Conservation (phyloP, 2,113 vertebrate genomes). For the Eleginops maclovinus region DNA sequence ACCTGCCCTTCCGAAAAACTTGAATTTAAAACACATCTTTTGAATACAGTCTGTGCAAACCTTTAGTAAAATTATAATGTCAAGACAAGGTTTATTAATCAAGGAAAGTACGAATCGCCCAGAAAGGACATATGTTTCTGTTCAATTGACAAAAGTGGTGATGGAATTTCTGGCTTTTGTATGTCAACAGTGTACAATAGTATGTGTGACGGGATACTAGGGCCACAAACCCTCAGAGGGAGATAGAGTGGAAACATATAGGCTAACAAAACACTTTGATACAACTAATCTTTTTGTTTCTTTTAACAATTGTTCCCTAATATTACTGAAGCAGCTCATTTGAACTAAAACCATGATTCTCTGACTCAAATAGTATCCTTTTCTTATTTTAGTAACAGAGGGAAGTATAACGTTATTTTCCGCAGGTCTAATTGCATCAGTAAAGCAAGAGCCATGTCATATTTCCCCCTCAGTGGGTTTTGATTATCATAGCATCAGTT, state of each 20-base stretch:
- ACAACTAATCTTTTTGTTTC: background rate
- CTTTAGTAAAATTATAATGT: background rate
- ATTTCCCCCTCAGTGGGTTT: background rate
- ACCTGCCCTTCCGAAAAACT: conserved; percentile 40
- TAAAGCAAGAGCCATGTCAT: background rate
- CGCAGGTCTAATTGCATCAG: background rate
- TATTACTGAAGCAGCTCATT: background rate
- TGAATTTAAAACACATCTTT: conserved; percentile 43
- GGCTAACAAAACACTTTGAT: background rate
- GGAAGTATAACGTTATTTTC: background rate
- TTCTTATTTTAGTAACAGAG: background rate
- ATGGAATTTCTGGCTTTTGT: conserved; percentile 10
- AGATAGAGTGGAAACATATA: background rate
- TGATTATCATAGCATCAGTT: too few species aligned
- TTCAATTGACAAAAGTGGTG: background rate
- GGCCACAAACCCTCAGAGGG: background rate
- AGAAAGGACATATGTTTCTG: background rate
- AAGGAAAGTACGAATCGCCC: background rate
- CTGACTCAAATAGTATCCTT: background rate
- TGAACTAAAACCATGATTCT: background rate
- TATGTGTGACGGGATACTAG: background rate
- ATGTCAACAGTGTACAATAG: background rate
- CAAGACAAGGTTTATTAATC: conserved; percentile 9
- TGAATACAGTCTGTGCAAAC: conserved; percentile 6
- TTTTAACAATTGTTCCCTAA: background rate